These are phyloP conservation scores for Pygoscelis antarcticus DNA, from an alignment of 2,113 vertebrate species.

Conservation along the genomic window DNA sequence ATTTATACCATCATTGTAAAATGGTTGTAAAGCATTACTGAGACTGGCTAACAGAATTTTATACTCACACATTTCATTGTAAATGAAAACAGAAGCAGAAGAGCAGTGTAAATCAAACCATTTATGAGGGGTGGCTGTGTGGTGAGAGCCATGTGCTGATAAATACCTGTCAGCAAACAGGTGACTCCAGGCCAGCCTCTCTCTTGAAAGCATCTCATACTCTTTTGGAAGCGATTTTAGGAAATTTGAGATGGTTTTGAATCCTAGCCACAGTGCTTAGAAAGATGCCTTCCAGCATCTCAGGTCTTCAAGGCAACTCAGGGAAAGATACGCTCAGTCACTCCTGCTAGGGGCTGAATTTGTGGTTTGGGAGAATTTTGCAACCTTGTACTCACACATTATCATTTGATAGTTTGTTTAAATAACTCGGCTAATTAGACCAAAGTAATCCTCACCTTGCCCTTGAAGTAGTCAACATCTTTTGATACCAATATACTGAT, in stretches of 20 bases:
- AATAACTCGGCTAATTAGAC: neutral
- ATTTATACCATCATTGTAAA: neutral
- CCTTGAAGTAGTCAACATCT: neutral
- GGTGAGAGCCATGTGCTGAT: neutral
- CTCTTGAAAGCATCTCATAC: neutral
- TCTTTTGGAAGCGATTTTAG: neutral
- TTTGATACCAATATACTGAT: neutral
- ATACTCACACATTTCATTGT: neutral
- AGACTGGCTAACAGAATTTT: neutral
- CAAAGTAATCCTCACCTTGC: neutral
- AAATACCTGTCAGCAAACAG: neutral
- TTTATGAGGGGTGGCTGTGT: neutral
- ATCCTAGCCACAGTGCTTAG: neutral
- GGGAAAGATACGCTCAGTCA: fast-evolving
- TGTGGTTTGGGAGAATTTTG: neutral
- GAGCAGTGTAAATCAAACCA: neutral
- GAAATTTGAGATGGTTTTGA: neutral
- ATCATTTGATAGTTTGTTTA: neutral
- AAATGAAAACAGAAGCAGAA: neutral
- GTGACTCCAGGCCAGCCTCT: fast-evolving
- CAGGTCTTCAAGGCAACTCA: neutral
- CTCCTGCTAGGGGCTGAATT: neutral
- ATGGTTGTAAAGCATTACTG: neutral
- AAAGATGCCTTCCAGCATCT: neutral
- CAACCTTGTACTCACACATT: neutral